Evolutionary conservation across 2,797 vertebrate species (phyloP), one percentile per base, ranked within the genome.

Genomic region (Pipistrellus nathusii): DNA sequence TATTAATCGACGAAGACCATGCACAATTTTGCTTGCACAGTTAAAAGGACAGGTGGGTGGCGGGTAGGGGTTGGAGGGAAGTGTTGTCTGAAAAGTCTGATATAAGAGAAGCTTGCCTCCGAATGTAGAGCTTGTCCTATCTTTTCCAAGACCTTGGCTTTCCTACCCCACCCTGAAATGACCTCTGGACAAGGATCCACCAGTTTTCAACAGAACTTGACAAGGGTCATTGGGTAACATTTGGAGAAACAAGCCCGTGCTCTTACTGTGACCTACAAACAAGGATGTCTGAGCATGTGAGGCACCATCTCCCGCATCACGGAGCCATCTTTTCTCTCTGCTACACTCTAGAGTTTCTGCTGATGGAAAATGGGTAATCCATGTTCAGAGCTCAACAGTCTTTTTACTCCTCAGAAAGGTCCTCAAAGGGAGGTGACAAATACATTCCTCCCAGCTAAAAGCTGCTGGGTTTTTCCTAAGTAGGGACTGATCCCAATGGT

Each of bases 1-100:
- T 96, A 97, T 96, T 97, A 96, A 96, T 95, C 0, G n/a, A 98
- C 81, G 48, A 98, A 99, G 99, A 99, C 98, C 99, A 99, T 99
- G 98, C 99, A 98, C 97, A 98, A 97, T 98, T 99, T 98, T 98
- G 96, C 97, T 98, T 98, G 97, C 97, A 98, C 44, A 97, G 98
- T 97, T 96, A 94, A 96, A 96, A 97, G 97, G 94, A 96, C 32
- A 38, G 72, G 77, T 93, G 82, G 76, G 57, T 89, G 69, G 75
- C 88, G 76, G 90, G 51, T 66, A 90, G 73, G 35, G 59, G 88
- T 59, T n/a, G 27, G 94, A 97, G 32, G 73, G 93, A 86, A 93
- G 90, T 92, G 84, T 96, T 98, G 94, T 97, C 95, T 96, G 94
- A 96, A 96, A 98, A 98, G 97, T 97, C 97, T 76, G 85, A 46